Evolutionary conservation across 64 coral and sea anemone species (phyloP).

Genomic region (Acropora yongei): DNA sequence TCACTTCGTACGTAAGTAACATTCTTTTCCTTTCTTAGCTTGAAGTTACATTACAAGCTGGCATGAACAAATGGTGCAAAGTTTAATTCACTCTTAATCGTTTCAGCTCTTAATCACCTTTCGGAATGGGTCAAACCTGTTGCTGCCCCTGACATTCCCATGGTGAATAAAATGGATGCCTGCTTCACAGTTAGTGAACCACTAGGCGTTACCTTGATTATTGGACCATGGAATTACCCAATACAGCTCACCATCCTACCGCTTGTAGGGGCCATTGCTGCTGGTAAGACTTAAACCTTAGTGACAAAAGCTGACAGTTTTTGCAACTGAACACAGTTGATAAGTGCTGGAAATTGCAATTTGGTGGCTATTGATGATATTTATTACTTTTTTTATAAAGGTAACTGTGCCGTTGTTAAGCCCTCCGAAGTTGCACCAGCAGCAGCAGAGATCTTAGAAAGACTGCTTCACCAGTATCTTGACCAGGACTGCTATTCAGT

Average conservation of each 20-base stretch:
- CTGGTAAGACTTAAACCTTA: constrained; percentile 46
- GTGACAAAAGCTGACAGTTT: no score
- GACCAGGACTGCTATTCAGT: constrained; percentile 89
- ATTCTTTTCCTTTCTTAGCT: no score
- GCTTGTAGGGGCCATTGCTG: constrained; percentile 78
- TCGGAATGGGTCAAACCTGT: constrained; percentile 85
- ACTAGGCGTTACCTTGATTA: constrained; percentile 74
- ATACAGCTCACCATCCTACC: constrained; percentile 77
- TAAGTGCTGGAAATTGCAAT: no score
- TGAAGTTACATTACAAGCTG: no score
- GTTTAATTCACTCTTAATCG: background rate
- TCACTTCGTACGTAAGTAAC: no score
- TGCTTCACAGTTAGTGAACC: constrained; percentile 67
- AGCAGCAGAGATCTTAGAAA: constrained; percentile 63
- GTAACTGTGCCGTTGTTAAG: constrained; percentile 90
- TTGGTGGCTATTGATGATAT: no score
- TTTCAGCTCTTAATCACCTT: constrained; percentile 76
- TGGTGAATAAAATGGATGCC: constrained; percentile 71
- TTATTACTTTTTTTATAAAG: constrained; percentile 17
- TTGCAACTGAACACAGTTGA: no score
- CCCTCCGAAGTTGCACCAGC: constrained; percentile 76
- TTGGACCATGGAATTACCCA: constrained; percentile 95
- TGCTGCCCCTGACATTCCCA: background rate
- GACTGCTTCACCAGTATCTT: constrained; percentile 77
- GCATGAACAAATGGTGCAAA: background rate